These are phyloP conservation scores for Labroides dimidiatus DNA, from an alignment of 2,797 vertebrate species.

Conservation along the genomic window DNA sequence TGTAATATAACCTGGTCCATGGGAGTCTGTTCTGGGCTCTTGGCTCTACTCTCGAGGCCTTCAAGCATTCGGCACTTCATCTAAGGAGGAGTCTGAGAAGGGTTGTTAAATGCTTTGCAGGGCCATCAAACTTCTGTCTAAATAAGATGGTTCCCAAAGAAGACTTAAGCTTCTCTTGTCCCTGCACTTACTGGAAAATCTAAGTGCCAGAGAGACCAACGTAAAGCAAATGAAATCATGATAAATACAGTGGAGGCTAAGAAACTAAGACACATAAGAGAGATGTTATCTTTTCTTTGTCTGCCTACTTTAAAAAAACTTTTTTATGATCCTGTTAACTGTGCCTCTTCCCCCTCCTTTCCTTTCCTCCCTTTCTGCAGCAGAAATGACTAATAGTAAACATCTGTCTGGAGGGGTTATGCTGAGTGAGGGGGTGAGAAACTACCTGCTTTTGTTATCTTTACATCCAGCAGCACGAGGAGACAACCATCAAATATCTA, in stretches of 20 bases:
- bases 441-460: slow-evolving; percentile 74
- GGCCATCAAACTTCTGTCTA: slow-evolving; percentile 23
- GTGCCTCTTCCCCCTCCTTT: slow-evolving; percentile 46
- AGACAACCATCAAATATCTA: slow-evolving; percentile 71
- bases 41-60: slow-evolving; percentile 58
- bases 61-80: slow-evolving; percentile 62
- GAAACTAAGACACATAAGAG: slow-evolving; percentile 49
- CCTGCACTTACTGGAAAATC: background rate
- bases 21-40: slow-evolving; percentile 66
- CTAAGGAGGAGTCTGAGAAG: slow-evolving; percentile 40
- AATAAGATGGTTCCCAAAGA: slow-evolving; percentile 15
- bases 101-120: slow-evolving; percentile 28
- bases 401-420: slow-evolving; percentile 51
- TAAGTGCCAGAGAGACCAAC: slow-evolving; percentile 3
- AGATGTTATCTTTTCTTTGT: slow-evolving; percentile 46
- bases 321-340: slow-evolving; percentile 66
- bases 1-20: slow-evolving; percentile 68
- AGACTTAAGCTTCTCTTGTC: slow-evolving; percentile 21
- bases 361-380: slow-evolving; percentile 41
- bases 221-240: slow-evolving; percentile 17
- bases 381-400: slow-evolving; percentile 69
- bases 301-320: slow-evolving; percentile 53
- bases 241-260: slow-evolving; percentile 5
- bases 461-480: slow-evolving; percentile 55
- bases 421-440: slow-evolving; percentile 52